Percentiles rank a stretch among this genome's conserved stretches.
phyloP scores from a whole-genome alignment of 1,140 invertebrate genomes.

The Drosophila leontia region DNA sequence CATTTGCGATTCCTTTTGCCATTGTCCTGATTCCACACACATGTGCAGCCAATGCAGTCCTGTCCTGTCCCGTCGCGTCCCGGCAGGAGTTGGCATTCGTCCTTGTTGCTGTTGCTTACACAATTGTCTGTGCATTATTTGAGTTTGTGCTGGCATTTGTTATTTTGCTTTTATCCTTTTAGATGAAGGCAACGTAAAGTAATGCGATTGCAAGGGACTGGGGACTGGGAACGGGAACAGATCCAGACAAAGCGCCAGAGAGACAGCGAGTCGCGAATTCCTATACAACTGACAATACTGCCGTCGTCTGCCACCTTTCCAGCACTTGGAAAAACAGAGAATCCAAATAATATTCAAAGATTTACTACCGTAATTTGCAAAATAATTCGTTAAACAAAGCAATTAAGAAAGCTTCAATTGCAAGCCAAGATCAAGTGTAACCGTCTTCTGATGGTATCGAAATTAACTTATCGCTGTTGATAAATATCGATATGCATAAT shows the following conservation, averaged over 20 bases:
- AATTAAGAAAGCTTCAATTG: neutral
- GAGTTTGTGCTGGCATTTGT: constrained; percentile 73
- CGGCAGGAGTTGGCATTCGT: constrained; percentile 10
- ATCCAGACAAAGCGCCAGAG: constrained; percentile 11
- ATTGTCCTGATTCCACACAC: constrained; percentile 26
- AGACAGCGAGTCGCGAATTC: constrained; percentile 33
- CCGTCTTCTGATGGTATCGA: too few relatives aligned
- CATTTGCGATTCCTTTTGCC: constrained; percentile 76
- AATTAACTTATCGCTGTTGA: too few relatives aligned
- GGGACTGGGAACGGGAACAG: neutral
- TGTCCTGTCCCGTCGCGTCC: neutral
- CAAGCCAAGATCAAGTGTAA: too few relatives aligned
- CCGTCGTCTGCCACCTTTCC: constrained; percentile 14
- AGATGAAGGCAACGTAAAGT: constrained; percentile 57
- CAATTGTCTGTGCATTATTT: constrained; percentile 77
- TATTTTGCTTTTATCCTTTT: constrained; percentile 71
- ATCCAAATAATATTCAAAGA: neutral
- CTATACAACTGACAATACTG: constrained; percentile 39
- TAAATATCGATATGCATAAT: neutral
- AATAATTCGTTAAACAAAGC: neutral
- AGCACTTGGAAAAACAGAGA: constrained; percentile 4
- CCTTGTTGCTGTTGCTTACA: constrained; percentile 43
- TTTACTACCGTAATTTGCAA: neutral
- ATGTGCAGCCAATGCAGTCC: constrained; percentile 14
- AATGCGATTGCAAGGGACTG: constrained; percentile 65